Evolutionary conservation across 2,888 invertebrate genomes (phyloP).

Genomic region (Miltochrista miniata): DNA sequence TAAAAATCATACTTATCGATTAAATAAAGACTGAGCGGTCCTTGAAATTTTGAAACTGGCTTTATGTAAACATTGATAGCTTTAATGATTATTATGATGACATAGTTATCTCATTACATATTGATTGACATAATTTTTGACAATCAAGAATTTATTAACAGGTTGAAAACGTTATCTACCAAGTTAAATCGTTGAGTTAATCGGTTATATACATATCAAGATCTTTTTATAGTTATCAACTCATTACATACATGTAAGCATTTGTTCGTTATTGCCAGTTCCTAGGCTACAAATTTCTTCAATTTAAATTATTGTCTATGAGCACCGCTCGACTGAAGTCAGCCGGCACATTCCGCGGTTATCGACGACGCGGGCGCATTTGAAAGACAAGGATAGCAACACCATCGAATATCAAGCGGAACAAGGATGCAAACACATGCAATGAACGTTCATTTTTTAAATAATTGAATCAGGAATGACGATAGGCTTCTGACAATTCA

Average conservation of each 20-base stretch:
- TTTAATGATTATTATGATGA: too few species aligned
- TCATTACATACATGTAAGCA: slow-evolving; percentile 30
- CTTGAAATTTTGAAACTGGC: too few species aligned
- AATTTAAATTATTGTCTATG: slow-evolving; percentile 83
- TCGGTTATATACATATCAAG: too few species aligned
- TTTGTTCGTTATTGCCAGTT: slow-evolving; percentile 64
- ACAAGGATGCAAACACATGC: slow-evolving; percentile 62
- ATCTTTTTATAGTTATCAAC: background rate
- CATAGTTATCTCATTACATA: too few species aligned
- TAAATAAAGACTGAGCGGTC: too few species aligned
- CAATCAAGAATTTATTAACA: too few species aligned
- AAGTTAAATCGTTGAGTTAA: too few species aligned
- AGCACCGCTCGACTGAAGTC: slow-evolving; percentile 78
- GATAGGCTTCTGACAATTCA: slow-evolving; percentile 76
- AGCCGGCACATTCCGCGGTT: slow-evolving; percentile 80
- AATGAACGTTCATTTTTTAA: slow-evolving; percentile 76
- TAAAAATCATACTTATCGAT: too few species aligned
- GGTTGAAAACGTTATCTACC: too few species aligned
- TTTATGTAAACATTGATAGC: too few species aligned
- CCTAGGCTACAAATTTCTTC: slow-evolving; percentile 75
- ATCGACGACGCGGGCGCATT: slow-evolving; percentile 74
- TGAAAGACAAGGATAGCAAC: slow-evolving; percentile 56
- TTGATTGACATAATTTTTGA: too few species aligned
- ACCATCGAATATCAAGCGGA: slow-evolving; percentile 53
- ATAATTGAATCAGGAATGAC: slow-evolving; percentile 80